Evolutionary conservation across 1,140 invertebrate species (phyloP), one percentile per base, ranked within the genome.

Genomic region (Drosophila rufa): DNA sequence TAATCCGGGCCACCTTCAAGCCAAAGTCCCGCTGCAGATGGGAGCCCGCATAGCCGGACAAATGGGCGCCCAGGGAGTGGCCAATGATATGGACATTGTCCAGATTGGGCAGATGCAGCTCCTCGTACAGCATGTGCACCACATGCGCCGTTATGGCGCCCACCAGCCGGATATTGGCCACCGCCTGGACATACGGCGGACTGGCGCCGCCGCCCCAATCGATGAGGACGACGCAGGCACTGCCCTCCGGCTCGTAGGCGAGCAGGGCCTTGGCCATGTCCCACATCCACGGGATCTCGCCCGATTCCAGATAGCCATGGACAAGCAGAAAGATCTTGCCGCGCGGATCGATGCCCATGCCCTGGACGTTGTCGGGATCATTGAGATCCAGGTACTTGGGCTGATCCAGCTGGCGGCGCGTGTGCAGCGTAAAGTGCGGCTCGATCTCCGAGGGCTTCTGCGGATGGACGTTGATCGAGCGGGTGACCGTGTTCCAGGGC

Each of bases 111-210:
- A 95, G 76, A 27, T 93, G 93, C 42, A 95, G 77, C 30, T 94
- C 89, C 74, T 94, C 93, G 95, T 94, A 94, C 56, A 94, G 84
- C 91, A 94, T 93, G 75, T 94, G 92, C 14, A 95, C 93, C 15
- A 98, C 93, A 93, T 97, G 95, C 0, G 97, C 97, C 0, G 96
- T 95, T 86, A 98, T 97, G 0, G 95, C 95, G 1, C 97, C 97
- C 11, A 98, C 95, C 2, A 98, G 93, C 57, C 97, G 94, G n/a
- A 97, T 97, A 89, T 98, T 98, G 1, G 97, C 97, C 2, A 97
- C 97, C 0, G 97, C 97, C 92, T 98, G 97, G 0, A 96, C 96
- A 85, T 98, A 98, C 0, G 97, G 97, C 1, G 97, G 97, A 58
- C 95, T 95, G 0, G 97, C 96, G 0, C 97, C 98, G 40, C 94